Percentiles rank a stretch among this genome's conserved stretches.
phyloP scores from a whole-genome alignment of 2,888 invertebrate species.

The Drosophila subsilvestris region DNA sequence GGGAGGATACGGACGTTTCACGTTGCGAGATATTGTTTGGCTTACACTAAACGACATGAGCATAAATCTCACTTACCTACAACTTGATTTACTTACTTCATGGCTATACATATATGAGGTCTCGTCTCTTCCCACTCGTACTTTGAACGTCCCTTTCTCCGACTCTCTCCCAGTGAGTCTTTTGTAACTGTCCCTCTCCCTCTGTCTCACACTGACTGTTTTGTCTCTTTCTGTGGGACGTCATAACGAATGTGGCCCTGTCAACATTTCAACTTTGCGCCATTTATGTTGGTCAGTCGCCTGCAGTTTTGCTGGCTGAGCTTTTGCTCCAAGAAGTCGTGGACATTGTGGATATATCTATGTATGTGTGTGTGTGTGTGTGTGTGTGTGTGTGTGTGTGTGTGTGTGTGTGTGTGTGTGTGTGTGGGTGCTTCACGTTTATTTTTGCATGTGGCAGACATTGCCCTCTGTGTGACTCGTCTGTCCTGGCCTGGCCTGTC shows the following conservation, averaged over 20 bases:
- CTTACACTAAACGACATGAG: conserved; percentile 79
- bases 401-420: conserved; percentile 19
- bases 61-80: conserved; percentile 80
- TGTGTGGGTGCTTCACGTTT: conserved; percentile 63
- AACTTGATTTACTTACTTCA: conserved; percentile 75
- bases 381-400: neutral
- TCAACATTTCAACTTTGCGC: conserved; percentile 82
- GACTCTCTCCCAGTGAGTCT: neutral
- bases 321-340: conserved; percentile 37
- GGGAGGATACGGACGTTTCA: conserved; percentile 42
- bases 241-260: conserved; percentile 81
- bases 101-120: conserved; percentile 23
- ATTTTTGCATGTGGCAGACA: conserved; percentile 37
- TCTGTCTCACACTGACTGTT: conserved; percentile 1
- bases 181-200: conserved; percentile 13
- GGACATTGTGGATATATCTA: conserved; percentile 15
- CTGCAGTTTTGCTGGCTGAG: conserved; percentile 43
- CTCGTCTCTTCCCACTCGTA: conserved; percentile 2
- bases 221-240: conserved; percentile 35
- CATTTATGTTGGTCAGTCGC: conserved; percentile 81
- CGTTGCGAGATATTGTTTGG: conserved; percentile 75
- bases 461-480: conserved; percentile 30
- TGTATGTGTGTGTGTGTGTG: conserved; percentile 9
- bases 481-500: no score
- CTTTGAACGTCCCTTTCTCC: neutral